These are phyloP conservation scores for Boleophthalmus pectinirostris DNA, from an alignment of 2,113 vertebrate species.

Conservation along the genomic window DNA sequence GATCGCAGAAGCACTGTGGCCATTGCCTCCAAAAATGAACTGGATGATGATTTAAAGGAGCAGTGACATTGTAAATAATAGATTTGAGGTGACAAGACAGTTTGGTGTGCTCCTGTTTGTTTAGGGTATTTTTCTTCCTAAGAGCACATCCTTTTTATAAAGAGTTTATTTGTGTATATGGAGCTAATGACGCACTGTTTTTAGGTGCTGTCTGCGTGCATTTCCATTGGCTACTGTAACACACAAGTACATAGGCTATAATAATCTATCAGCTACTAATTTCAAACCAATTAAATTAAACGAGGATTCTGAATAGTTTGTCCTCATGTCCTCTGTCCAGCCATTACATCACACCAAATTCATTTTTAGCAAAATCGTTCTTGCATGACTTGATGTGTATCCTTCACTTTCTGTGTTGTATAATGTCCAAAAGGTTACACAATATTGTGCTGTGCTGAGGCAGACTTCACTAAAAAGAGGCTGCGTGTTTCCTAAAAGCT, in stretches of 20 bases:
- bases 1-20: not conserved
- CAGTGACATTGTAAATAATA: conserved; percentile 40
- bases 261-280: too few species aligned
- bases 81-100: not conserved
- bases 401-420: not conserved
- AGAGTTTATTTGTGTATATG: not conserved
- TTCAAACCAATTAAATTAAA: too few species aligned
- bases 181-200: not conserved
- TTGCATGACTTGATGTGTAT: not conserved
- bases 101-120: not conserved
- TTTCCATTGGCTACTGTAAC: too few species aligned
- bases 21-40: not conserved
- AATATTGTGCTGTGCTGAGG: not conserved
- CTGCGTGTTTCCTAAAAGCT: not conserved
- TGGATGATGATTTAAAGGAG: conserved; percentile 56
- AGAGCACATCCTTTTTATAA: too few species aligned
- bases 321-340: not conserved
- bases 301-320: too few species aligned
- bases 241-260: too few species aligned
- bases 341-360: not conserved
- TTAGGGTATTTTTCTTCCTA: too few species aligned
- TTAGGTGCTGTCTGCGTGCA: not conserved
- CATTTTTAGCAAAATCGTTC: not conserved
- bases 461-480: not conserved
- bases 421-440: not conserved